A percentile compares a stretch with the other conserved stretches of the same genome.
These are phyloP conservation scores for Thera britannica DNA, from an alignment of 2,888 invertebrate genomes.

Conservation along the genomic window DNA sequence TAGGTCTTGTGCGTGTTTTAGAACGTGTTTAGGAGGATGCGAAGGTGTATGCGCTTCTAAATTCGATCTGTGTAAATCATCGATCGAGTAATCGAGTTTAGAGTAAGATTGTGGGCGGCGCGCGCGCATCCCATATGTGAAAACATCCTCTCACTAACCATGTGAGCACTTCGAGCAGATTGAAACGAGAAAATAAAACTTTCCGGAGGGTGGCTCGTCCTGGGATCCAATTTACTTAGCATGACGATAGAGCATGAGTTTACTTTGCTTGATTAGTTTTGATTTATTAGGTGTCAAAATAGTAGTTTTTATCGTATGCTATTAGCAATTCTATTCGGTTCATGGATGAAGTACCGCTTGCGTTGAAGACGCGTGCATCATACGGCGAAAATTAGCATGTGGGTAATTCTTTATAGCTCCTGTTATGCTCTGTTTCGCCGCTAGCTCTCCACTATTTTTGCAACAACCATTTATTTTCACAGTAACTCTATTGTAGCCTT, in stretches of 20 bases:
- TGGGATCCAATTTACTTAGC: slow-evolving; percentile 68
- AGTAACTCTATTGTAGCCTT: slow-evolving; percentile 68
- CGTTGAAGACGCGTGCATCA: slow-evolving; percentile 64
- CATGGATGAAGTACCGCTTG: slow-evolving; percentile 74
- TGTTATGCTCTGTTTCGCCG: slow-evolving; percentile 77
- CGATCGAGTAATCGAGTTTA: slow-evolving; percentile 81
- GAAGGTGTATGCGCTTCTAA: slow-evolving; percentile 72
- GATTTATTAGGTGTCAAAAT: slow-evolving; percentile 60
- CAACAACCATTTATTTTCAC: slow-evolving; percentile 74
- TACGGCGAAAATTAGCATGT: slow-evolving; percentile 80
- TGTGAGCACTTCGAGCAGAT: slow-evolving; percentile 51
- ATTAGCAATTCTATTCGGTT: slow-evolving; percentile 64
- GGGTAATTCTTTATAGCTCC: slow-evolving; percentile 79
- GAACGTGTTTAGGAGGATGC: slow-evolving; percentile 59
- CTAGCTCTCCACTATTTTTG: slow-evolving; percentile 74
- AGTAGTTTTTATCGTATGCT: slow-evolving; percentile 50
- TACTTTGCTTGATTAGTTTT: slow-evolving; percentile 58
- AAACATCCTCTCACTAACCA: slow-evolving; percentile 73
- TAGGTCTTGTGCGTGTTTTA: slow-evolving; percentile 35
- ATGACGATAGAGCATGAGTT: slow-evolving; percentile 63
- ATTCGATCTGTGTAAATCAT: slow-evolving; percentile 83
- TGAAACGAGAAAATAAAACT: slow-evolving; percentile 46
- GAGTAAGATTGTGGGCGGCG: slow-evolving; percentile 79
- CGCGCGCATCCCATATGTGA: slow-evolving; percentile 75
- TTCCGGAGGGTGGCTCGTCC: slow-evolving; percentile 77